Evolutionary conservation across 2,888 invertebrate genomes (phyloP), one percentile per base, ranked within the genome.

Genomic region (Sympetrum striolatum): DNA sequence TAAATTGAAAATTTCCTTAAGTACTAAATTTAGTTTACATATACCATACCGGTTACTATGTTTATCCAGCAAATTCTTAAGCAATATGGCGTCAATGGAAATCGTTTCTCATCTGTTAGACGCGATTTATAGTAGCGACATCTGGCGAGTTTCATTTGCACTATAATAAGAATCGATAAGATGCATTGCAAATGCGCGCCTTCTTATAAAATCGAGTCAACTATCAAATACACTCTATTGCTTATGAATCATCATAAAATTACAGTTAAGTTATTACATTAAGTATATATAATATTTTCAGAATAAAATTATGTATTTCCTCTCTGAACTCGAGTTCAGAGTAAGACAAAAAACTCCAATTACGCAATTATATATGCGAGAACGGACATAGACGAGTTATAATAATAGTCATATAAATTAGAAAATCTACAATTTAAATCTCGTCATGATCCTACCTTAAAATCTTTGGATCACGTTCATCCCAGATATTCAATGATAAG

Each of bases 21-120:
- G 44, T 44, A 44, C 44, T 44, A 10, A 44, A 44, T 44, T 8
- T 44, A 44, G 44, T 44, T 53, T 1, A 5, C 31, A 31, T 31
- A 31, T 73, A 73, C 2, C 73, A 73, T 73, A 73, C 73, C 73
- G 73, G 73, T 31, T 31, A 31, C n/a, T 25, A 10, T 73, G 73
- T 73, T 73, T 73, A 73, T 73, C 2, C 25, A 14, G 31, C 31
- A 31, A 14, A 14, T 58, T 35, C 25, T 37, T 39, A 86, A 86
- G 37, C 86, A 86, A 64, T 86, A 86, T 86, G 86, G 86, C 86
- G 86, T 37, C 10, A 18, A 14, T 35, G 35, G 22, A 86, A 86
- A 64, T 86, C 86, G 39, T 86, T 86, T 0, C 64, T 37, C 58
- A 64, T 60, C 60, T 86, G 86, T 86, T 60, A 39, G 86, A 86